Base-by-base conservation (phyloP, 2,797 vertebrate genomes). In the Erithacus rubecula region DNA sequence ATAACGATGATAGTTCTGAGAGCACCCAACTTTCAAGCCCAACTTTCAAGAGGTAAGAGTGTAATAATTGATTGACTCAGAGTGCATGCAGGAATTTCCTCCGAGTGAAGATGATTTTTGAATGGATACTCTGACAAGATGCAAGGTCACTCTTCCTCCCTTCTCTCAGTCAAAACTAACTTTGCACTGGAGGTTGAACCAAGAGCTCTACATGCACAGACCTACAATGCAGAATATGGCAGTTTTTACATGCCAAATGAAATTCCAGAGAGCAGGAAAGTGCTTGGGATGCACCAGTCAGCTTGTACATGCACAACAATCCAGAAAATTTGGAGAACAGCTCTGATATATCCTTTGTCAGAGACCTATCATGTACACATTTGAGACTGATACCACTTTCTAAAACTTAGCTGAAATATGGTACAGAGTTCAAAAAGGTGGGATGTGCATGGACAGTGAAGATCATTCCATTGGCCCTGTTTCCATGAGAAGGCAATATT, bases 41-140 rank as follows among this genome's bases (percentile, higher is more conserved):
- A 75, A 11, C 67, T 84, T 71, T 22, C 22, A 52, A 36, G 3
- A 79, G 36, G 39, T 55, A 60, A 78, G 37, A 58, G 7, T 75
- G 7, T 12, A 93, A 79, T 0, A 0, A 76, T 0, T 68, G n/a
- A 78, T 34, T 64, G 87, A 76, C 51, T 78, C 1, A 22, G 52
- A 53, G 10, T 15, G 22, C 12, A 74, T 64, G 41, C 11, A 85
- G 51, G 41, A 92, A 69, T 47, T 82, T 81, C 59, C 24, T 87
- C 15, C 37, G 70, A 63, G 49, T 56, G 23, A 87, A 87, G 43
- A 5, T 46, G 29, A 59, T 76, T 83, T 56, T 84, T 84, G 9
- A 90, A 58, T 18, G 18, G 29, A 24, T 67, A 67, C 20, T 46
- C 67, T 63, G 23, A 72, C 1, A 22, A 90, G 29, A 83, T 20